Conservation (phyloP, 2,888 invertebrate genomes). For the Acleris literana region DNA sequence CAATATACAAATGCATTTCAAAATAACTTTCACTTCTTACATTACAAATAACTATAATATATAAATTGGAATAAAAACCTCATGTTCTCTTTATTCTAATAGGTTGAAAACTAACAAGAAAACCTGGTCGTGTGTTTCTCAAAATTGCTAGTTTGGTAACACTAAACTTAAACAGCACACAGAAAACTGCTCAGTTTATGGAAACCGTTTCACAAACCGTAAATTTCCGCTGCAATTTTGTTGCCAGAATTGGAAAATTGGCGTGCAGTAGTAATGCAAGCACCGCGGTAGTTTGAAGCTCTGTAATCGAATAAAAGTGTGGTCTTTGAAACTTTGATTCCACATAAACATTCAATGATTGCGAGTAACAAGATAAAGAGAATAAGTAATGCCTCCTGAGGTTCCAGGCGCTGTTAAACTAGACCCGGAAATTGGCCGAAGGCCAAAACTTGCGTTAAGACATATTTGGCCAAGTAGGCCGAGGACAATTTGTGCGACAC, state of each 20-base stretch:
- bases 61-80: too few species aligned
- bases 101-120: not conserved
- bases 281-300: slow-evolving; percentile 8
- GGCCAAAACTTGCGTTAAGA: slow-evolving; percentile 54
- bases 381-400: slow-evolving; percentile 21
- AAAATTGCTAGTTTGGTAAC: not conserved
- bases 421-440: slow-evolving; percentile 50
- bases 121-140: not conserved
- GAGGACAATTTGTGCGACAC: slow-evolving; percentile 13
- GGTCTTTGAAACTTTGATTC: slow-evolving; percentile 42
- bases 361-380: slow-evolving; percentile 40
- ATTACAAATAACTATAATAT: too few species aligned
- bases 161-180: not conserved
- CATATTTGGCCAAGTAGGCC: slow-evolving; percentile 48
- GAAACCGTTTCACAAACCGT: slow-evolving; percentile 15
- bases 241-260: slow-evolving; percentile 33
- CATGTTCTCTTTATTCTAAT: too few species aligned
- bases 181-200: slow-evolving; percentile 6
- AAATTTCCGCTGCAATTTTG: slow-evolving; percentile 29
- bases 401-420: slow-evolving; percentile 46
- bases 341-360: slow-evolving; percentile 44
- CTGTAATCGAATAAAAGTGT: slow-evolving; percentile 25
- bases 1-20: too few species aligned
- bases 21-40: too few species aligned
- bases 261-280: slow-evolving; percentile 23